Percentiles rank a stretch among this genome's conserved stretches.
These are phyloP conservation scores for Dynastes maya DNA, from an alignment of 2,888 invertebrate genomes.

Conservation along the genomic window DNA sequence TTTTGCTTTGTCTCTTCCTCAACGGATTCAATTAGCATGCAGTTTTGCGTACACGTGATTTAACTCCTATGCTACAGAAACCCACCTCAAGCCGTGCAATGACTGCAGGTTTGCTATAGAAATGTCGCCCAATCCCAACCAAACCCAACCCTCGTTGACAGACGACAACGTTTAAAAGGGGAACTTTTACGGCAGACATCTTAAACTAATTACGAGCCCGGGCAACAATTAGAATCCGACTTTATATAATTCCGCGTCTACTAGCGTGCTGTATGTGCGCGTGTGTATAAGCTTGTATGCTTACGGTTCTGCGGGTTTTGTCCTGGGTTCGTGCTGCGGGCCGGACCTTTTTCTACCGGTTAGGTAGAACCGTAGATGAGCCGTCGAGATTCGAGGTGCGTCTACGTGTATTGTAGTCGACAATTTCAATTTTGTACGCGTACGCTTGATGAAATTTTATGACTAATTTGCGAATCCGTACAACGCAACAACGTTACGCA, in stretches of 20 bases:
- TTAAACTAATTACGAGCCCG: constrained; percentile 36
- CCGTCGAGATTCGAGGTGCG: too few relatives aligned
- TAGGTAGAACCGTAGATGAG: too few relatives aligned
- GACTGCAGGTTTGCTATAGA: neutral
- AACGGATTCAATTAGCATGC: constrained; percentile 17
- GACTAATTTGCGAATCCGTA: constrained; percentile 22
- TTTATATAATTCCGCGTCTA: constrained; percentile 23
- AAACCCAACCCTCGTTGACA: constrained; percentile 5
- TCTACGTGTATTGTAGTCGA: constrained; percentile 26
- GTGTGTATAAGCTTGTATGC: neutral
- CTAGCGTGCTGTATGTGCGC: neutral
- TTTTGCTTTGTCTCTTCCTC: neutral
- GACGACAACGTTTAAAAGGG: constrained; percentile 12
- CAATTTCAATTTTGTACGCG: constrained; percentile 40
- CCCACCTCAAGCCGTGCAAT: neutral
- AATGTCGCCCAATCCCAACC: neutral
- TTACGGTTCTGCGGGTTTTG: neutral
- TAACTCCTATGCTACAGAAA: neutral
- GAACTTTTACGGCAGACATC: constrained; percentile 40
- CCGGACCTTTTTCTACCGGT: too few relatives aligned
- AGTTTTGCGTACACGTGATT: constrained; percentile 14
- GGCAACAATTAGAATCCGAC: constrained; percentile 25
- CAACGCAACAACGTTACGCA: neutral
- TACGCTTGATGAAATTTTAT: constrained; percentile 38
- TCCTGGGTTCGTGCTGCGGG: neutral